Percentiles rank a stretch among this genome's conserved stretches.
phyloP scores from a whole-genome alignment of 1,140 invertebrate species.

The Archegozetes longisetosus region DNA sequence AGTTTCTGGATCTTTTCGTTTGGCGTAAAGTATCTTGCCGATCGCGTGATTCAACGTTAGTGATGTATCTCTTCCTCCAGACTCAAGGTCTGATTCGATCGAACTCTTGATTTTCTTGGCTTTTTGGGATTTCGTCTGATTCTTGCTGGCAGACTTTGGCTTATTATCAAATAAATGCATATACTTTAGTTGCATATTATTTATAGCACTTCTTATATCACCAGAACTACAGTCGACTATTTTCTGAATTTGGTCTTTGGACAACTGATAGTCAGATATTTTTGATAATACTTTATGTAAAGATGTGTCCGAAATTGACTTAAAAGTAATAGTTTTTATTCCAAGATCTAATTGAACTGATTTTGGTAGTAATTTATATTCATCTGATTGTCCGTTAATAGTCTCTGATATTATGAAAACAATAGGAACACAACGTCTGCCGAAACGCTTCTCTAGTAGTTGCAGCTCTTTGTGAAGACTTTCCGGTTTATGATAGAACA shows the following conservation, averaged over 20 bases:
- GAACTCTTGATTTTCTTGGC: neutral
- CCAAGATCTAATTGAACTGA: neutral
- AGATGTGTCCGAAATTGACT: conserved; percentile 1
- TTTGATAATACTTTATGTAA: neutral
- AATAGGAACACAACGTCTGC: conserved; percentile 2
- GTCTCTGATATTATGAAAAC: conserved; percentile 12
- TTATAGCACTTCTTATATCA: conserved; percentile 11
- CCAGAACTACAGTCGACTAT: neutral
- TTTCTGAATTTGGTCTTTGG: neutral
- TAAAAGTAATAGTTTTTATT: conserved; percentile 7
- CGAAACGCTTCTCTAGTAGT: neutral
- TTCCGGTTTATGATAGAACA: conserved; percentile 4
- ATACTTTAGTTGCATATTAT: conserved; percentile 3
- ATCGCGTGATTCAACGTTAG: conserved; percentile 4
- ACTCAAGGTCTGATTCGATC: neutral
- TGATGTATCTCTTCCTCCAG: neutral
- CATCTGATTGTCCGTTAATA: neutral
- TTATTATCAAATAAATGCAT: neutral
- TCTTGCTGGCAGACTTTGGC: neutral
- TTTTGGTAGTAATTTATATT: conserved; percentile 11
- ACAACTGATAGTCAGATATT: neutral
- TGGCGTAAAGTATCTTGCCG: conserved; percentile 13
- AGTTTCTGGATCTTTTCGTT: neutral
- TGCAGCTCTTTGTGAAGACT: conserved; percentile 2
- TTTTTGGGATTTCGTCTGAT: neutral